Base-by-base conservation (phyloP, 2,888 invertebrate genomes). In the Onthophagus sagittarius region DNA sequence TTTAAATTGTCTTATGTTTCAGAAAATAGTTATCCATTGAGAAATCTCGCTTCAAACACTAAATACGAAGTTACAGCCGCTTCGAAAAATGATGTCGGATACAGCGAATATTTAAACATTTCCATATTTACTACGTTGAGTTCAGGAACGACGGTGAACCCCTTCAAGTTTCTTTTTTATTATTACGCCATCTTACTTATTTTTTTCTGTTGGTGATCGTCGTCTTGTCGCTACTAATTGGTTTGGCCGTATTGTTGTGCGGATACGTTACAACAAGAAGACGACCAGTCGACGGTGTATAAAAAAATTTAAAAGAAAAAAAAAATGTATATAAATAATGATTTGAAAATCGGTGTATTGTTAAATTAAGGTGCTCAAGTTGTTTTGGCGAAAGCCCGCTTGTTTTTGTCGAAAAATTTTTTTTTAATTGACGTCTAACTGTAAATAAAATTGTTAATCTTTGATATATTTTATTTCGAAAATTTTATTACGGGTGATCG, bases 61-160 rank as follows among this genome's bases (percentile, higher is more conserved):
- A 85, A 84, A 39, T 90, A 89, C 78, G 84, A 87, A 73, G 84
- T 89, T 75, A 83, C 87, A 71, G 89, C 87, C 0, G 89, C 89
- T 33, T 86, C 89, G 1, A 85, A 85, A 72, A 90, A 89, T 79
- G 82, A 84, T 15, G 89, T 89, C 7, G 89, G 89, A n/a, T 81
- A 87, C 62, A 85, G 85, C 76, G 81, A 81, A 23, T 85, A 79
- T 75, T 81, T 82, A n/a, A 81, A 82, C 74, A 73, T 76, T 69
- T 79, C 82, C 62, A 78, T 74, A 65, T 83, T 82, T 76, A 77
- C 77, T 63, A 84, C 84, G 7, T 74, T 79, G 70, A 77, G 77
- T 67, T 67, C 67, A 5, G 23, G 31, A n/a, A 67, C 23, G n/a
- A 67, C 67, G 4, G 5, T 53, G 11, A 53, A 53, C 6, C 39